Percentiles rank a stretch among this genome's conserved stretches.
Conservation (phyloP, 2,888 invertebrate genomes). For the Mongoloraphidia duomilia region DNA sequence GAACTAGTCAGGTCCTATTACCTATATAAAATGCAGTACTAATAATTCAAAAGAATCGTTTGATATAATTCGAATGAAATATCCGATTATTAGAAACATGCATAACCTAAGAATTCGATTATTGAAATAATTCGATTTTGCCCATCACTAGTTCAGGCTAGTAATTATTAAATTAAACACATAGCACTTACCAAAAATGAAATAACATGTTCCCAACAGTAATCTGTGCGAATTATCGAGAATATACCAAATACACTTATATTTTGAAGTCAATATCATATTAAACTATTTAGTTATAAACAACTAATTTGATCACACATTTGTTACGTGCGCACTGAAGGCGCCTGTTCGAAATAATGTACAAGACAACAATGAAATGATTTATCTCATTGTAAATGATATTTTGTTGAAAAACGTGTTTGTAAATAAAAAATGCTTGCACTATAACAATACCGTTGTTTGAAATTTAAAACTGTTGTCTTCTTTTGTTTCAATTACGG, state of each 20-base stretch:
- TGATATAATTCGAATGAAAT: too few relatives aligned
- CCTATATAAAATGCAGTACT: too few relatives aligned
- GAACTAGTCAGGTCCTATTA: too few relatives aligned
- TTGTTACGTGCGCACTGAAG: neutral
- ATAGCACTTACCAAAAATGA: conserved; percentile 35
- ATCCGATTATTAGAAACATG: too few relatives aligned
- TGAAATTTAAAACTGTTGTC: neutral
- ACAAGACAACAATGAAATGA: too few relatives aligned
- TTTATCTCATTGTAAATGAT: too few relatives aligned
- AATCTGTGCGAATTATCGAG: conserved; percentile 39
- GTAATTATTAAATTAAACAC: too few relatives aligned
- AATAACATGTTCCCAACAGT: conserved; percentile 35
- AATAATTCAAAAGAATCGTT: too few relatives aligned
- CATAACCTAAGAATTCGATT: too few relatives aligned
- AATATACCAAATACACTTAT: conserved; percentile 24
- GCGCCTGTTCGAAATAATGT: neutral
- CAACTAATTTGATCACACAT: neutral
- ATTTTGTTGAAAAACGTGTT: neutral
- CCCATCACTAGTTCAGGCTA: neutral
- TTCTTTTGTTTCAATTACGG: neutral
- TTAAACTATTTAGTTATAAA: neutral
- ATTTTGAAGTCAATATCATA: conserved; percentile 5
- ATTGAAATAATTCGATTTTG: too few relatives aligned
- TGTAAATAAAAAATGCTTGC: neutral
- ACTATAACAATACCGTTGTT: neutral